Base-by-base conservation (phyloP, 2,797 vertebrate genomes). In the Mormyrops boulengeri region DNA sequence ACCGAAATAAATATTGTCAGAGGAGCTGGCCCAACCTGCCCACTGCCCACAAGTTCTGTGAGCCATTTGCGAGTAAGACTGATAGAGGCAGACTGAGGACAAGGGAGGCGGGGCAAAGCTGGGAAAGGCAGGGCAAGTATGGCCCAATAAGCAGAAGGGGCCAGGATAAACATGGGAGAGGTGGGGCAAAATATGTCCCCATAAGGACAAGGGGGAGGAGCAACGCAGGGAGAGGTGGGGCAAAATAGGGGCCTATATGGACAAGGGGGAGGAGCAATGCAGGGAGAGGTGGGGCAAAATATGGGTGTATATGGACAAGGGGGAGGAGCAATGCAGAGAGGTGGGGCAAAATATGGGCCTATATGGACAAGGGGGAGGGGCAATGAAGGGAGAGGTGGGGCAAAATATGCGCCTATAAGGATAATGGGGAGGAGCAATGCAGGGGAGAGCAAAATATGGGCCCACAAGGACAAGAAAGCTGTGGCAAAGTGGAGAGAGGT, bases 1-100 rank as follows among this genome's bases (percentile, higher is more conserved):
- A 85, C 66, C 52, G 3, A 90, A 89, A 90, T 44, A 89, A 86
- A 87, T 53, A 49, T 50, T 52, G n/a, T 66, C 84, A 66, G 80
- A 47, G 53, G 12, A 38, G 44, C 57, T 38, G 60, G 57, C 47
- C 22, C 50, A 85, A 41, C 66, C 30, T 38, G 30, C 30, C 52
- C 49, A 14, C 38, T 34, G 30, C 38, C 53, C 19, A 84, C 5
- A 50, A 85, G 47, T 50, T n/a, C 82, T 50, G 82, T 44, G 47
- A 50, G n/a, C 47, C 47, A 50, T 50, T 50, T 12, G 47, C 5
- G 8, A 19, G 38, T n/a, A 84, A 22, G 3, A 17, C 41, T 11
- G 44, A 50, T 6, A 41, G 80, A 80, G 38, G 73, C 34, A 19
- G 38, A 44, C 3, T 41, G 73, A 80, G 38, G 73, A 80, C 73